Base-by-base conservation (phyloP, 2,113 vertebrate genomes). In the Gobio gobio region DNA sequence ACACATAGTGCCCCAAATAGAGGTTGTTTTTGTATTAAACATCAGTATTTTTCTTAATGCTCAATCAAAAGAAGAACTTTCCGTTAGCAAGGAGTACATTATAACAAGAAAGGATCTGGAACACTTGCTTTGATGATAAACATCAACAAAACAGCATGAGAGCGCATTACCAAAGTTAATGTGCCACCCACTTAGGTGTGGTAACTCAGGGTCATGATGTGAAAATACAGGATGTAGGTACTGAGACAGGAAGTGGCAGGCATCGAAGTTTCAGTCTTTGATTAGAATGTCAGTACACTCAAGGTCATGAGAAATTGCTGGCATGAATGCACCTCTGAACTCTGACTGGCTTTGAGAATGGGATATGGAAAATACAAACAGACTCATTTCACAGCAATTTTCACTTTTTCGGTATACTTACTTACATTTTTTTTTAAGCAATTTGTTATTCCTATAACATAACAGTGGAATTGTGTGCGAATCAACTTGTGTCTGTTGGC, bases 161-260 rank as follows among this genome's bases (percentile, higher is more conserved):
- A 29, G n/a, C 4, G 2, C 4, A 13, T 77, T 77, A 45, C 2
- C 40, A 82, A 78, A 77, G 54, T 40, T 49, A 84, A 20, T 43
- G 72, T 84, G 83, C 43, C 59, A 58, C 7, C 36, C 77, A 51
- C 22, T 56, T n/a, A 80, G 51, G 78, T 49, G 66, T 49, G 68
- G 59, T 83, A 43, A 82, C 63, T 82, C 47, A 40, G n/a, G 40
- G 64, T 80, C 40, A 54, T 75, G 83, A 87, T 85, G 78, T 36
- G 68, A 81, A 77, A 40, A 59, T 61, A 68, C 87, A 86, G 85
- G 87, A 89, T 85, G 78, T 24, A 74, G 14, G 77, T 78, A 83
- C 85, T 85, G 85, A 86, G 73, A 89, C 85, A 87, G 87, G 87
- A 89, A 89, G 87, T 89, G 87, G 83, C 85, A 78, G 56, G 51